Conservation (phyloP, 1,140 invertebrate genomes). For the Chlorops oryzae region DNA sequence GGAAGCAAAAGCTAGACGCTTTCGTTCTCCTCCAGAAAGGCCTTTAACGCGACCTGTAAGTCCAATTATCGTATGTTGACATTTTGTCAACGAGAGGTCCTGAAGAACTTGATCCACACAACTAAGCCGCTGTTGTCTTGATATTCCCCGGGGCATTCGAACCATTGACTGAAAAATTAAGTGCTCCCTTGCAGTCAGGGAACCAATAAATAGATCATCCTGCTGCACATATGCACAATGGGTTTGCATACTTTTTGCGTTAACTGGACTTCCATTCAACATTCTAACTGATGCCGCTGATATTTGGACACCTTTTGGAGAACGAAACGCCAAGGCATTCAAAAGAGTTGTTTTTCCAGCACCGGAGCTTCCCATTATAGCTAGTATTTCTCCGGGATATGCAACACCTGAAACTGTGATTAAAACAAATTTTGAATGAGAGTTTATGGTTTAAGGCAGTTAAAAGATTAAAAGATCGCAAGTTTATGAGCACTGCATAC, state of each 20-base stretch:
- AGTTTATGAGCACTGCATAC: too few species aligned
- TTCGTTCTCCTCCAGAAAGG: slow-evolving; percentile 93
- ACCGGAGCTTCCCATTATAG: slow-evolving; percentile 90
- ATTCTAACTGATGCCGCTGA: slow-evolving; percentile 50
- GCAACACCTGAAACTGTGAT: slow-evolving; percentile 78
- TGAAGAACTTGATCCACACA: slow-evolving; percentile 77
- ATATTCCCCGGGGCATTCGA: slow-evolving; percentile 80
- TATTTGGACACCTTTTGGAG: slow-evolving; percentile 55
- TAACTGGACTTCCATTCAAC: slow-evolving; percentile 66
- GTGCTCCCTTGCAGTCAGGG: slow-evolving; percentile 86
- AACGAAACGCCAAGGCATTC: slow-evolving; percentile 81
- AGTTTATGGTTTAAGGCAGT: too few species aligned
- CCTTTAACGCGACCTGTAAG: slow-evolving; percentile 80
- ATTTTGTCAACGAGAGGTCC: slow-evolving; percentile 77
- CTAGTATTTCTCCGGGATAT: slow-evolving; percentile 81
- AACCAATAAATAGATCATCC: slow-evolving; percentile 88
- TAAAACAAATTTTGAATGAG: too few species aligned
- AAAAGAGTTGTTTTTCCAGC: slow-evolving; percentile 94
- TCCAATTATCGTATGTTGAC: slow-evolving; percentile 82
- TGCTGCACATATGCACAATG: slow-evolving; percentile 94
- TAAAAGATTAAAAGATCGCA: too few species aligned
- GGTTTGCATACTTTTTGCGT: slow-evolving; percentile 62
- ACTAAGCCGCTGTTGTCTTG: slow-evolving; percentile 66
- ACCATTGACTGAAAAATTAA: slow-evolving; percentile 86
- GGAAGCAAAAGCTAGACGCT: slow-evolving; percentile 90